phyloP scores from a whole-genome alignment of 2,888 invertebrate genomes.

The Philereme transversata region DNA sequence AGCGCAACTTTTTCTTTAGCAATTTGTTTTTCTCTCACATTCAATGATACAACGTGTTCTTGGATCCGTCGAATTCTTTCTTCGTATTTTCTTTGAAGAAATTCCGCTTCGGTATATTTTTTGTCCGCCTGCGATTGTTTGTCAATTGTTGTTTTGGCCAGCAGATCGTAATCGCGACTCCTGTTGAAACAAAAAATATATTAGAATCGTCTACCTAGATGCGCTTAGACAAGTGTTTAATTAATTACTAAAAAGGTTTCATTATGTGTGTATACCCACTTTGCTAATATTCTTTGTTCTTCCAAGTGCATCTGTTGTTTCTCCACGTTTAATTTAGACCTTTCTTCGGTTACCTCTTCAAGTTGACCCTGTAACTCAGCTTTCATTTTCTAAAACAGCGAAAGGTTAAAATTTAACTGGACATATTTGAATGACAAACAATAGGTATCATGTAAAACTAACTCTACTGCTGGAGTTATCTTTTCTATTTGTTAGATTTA shows the following conservation, averaged over 20 bases:
- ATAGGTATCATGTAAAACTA: too few species aligned
- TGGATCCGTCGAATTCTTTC: conserved; percentile 83
- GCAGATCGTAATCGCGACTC: conserved; percentile 76
- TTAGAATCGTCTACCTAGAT: too few species aligned
- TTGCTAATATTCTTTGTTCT: conserved; percentile 71
- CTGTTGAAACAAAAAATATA: conserved; percentile 41
- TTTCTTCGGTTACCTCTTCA: conserved; percentile 71
- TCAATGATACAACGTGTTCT: conserved; percentile 81
- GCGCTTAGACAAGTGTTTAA: too few species aligned
- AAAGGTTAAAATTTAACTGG: not conserved
- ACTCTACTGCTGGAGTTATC: too few species aligned
- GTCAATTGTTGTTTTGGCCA: conserved; percentile 82
- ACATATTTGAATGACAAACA: too few species aligned
- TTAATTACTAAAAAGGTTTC: not conserved
- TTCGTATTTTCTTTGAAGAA: conserved; percentile 81
- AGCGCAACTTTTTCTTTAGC: conserved; percentile 85
- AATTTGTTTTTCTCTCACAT: conserved; percentile 83
- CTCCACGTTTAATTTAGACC: conserved; percentile 67
- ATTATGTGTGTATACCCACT: conserved; percentile 50
- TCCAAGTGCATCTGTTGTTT: conserved; percentile 75
- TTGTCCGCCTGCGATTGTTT: conserved; percentile 84
- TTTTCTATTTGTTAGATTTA: too few species aligned
- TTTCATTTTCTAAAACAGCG: conserved; percentile 66
- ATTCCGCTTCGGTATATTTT: conserved; percentile 82
- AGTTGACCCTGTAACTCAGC: conserved; percentile 71